Conservation (phyloP, 2,113 vertebrate genomes). For the Gila orcuttii region DNA sequence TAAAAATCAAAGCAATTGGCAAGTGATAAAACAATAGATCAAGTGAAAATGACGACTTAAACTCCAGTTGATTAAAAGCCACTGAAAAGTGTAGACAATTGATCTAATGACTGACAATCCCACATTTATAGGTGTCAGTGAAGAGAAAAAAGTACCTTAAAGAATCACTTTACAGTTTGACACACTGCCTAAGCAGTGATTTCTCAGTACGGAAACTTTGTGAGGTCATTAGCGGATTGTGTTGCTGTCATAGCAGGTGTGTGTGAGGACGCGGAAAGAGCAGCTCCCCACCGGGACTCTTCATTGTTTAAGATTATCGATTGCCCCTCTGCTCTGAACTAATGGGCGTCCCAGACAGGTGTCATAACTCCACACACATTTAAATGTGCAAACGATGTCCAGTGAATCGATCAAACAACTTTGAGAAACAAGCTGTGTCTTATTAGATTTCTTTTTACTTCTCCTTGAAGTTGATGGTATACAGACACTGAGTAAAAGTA, state of each 20-base stretch:
- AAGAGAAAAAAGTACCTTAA: too few species aligned
- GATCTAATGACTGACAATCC: neutral
- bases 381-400: neutral
- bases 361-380: neutral
- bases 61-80: neutral
- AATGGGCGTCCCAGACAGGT: constrained; percentile 21
- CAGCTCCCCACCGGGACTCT: constrained; percentile 25
- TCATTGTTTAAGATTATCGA: constrained; percentile 56
- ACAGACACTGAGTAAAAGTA: too few species aligned
- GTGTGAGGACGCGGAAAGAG: constrained; percentile 38
- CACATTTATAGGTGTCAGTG: neutral
- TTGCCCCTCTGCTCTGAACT: constrained; percentile 43
- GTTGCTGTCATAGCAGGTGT: constrained; percentile 46
- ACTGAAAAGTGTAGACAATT: neutral
- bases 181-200: neutral
- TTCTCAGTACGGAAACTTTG: constrained; percentile 6
- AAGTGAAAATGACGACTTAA: neutral
- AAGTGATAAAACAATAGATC: too few species aligned
- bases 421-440: neutral
- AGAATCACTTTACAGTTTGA: too few species aligned
- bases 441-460: neutral
- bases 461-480: neutral
- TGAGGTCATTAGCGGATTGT: constrained; percentile 45
- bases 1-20: neutral
- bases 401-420: neutral